Conservation (phyloP, 2,888 invertebrate species). For the Orthonychiurus folsomi region DNA sequence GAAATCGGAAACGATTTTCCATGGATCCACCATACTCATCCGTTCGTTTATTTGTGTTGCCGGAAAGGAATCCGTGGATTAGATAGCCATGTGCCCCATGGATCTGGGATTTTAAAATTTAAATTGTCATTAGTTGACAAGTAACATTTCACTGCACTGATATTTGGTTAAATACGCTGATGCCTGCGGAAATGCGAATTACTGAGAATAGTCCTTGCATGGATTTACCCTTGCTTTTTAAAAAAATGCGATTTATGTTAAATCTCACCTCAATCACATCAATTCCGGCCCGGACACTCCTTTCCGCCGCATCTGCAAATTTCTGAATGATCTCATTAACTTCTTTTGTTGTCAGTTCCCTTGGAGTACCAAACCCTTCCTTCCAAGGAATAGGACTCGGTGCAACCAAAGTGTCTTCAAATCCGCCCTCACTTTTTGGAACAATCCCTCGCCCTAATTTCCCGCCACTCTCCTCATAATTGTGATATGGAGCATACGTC, state of each 20-base stretch:
- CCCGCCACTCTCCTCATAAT: slow-evolving; percentile 16
- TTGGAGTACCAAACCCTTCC: slow-evolving; percentile 6
- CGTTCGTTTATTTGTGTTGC: slow-evolving; percentile 16
- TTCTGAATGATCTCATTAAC: slow-evolving; percentile 13
- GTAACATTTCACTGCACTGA: too few species aligned
- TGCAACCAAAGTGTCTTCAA: slow-evolving; percentile 6
- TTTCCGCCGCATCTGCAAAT: slow-evolving; percentile 8
- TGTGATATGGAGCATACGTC: slow-evolving; percentile 15
- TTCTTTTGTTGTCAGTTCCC: not conserved
- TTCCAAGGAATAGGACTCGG: slow-evolving; percentile 18
- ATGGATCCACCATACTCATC: slow-evolving; percentile 20
- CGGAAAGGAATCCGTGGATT: slow-evolving; percentile 15
- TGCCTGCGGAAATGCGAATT: too few species aligned
- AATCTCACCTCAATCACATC: slow-evolving; percentile 18
- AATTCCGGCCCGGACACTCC: slow-evolving; percentile 13
- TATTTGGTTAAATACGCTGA: too few species aligned
- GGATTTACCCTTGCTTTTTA: not conserved
- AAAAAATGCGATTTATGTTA: not conserved
- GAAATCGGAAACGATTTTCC: slow-evolving; percentile 15
- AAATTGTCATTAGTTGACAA: not conserved
- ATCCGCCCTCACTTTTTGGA: slow-evolving; percentile 15
- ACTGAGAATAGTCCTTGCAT: too few species aligned
- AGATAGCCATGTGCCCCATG: slow-evolving; percentile 17
- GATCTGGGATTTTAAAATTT: slow-evolving; percentile 9
- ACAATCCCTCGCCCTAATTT: slow-evolving; percentile 14